phyloP scores from a whole-genome alignment of 2,113 vertebrate species.

The Falcunculus frontatus region DNA sequence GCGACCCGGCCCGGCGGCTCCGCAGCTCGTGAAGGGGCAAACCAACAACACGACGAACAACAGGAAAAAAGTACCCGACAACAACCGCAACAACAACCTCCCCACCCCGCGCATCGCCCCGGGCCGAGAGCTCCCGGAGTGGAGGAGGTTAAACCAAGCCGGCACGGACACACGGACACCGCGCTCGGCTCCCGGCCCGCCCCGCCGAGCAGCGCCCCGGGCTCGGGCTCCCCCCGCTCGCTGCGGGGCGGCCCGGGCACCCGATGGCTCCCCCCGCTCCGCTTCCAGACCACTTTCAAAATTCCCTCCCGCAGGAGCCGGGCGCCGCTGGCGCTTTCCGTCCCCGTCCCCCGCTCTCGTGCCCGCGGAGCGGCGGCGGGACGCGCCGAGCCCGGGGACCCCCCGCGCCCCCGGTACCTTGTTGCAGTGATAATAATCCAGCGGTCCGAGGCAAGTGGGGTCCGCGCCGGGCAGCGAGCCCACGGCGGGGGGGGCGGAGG shows the following conservation, averaged over 20 bases:
- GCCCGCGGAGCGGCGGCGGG: not conserved
- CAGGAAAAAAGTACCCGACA: not conserved
- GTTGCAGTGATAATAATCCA: slow-evolving; percentile 97
- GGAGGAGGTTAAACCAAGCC: not conserved
- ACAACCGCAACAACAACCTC: not conserved
- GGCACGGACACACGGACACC: not conserved
- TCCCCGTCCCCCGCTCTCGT: not conserved
- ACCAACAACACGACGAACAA: not conserved
- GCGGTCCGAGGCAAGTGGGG: slow-evolving; percentile 84
- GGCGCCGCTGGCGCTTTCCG: not conserved
- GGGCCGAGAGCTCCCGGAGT: not conserved
- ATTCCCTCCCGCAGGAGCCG: slow-evolving; percentile 42
- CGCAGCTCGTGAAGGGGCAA: not conserved
- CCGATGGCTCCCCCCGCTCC: not conserved
- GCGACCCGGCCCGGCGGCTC: not conserved
- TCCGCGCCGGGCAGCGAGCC: slow-evolving; percentile 90
- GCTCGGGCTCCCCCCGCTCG: not conserved
- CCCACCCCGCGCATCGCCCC: not conserved
- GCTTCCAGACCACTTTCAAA: slow-evolving; percentile 58
- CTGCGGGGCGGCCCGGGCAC: not conserved
- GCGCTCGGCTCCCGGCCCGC: not conserved
- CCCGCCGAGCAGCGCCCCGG: not conserved
- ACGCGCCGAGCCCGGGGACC: not conserved
- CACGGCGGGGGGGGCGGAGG: slow-evolving; percentile 90
- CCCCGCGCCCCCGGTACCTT: slow-evolving; percentile 78